phyloP scores from a whole-genome alignment of 2,888 invertebrate genomes.

The Pseudococcus jackbeardsleyi region DNA sequence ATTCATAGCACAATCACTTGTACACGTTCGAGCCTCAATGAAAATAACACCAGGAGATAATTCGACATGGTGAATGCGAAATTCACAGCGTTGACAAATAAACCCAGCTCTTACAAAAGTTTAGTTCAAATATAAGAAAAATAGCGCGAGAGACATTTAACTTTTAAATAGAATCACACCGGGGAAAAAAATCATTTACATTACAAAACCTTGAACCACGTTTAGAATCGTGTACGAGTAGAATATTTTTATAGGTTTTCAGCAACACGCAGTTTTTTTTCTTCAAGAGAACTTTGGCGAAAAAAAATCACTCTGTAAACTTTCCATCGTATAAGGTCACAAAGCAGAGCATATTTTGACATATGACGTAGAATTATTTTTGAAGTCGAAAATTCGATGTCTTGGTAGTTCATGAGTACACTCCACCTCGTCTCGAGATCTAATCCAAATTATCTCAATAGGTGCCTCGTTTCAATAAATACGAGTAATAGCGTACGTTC shows the following conservation, averaged over 20 bases:
- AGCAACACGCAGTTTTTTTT: slow-evolving; percentile 6
- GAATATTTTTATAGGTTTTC: neutral
- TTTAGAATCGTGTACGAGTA: neutral
- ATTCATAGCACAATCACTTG: slow-evolving; percentile 6
- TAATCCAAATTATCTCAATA: neutral
- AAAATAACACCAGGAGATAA: neutral
- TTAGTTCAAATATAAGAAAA: neutral
- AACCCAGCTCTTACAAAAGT: neutral
- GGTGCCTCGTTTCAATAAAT: neutral
- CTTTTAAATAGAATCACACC: slow-evolving; percentile 19
- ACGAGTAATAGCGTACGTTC: neutral
- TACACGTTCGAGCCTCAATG: neutral
- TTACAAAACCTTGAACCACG: neutral
- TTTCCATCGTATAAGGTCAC: neutral
- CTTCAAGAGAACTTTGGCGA: neutral
- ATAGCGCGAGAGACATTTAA: neutral
- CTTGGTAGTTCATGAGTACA: neutral
- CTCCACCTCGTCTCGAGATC: neutral
- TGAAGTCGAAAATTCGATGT: neutral
- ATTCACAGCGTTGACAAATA: neutral
- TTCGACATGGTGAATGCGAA: neutral
- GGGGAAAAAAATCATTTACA: neutral
- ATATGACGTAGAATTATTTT: neutral
- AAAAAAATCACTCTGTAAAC: neutral
- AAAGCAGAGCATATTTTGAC: neutral